Evolutionary conservation across 2,888 invertebrate genomes (phyloP), one percentile per base, ranked within the genome.

Genomic region (Rosalia funebris): DNA sequence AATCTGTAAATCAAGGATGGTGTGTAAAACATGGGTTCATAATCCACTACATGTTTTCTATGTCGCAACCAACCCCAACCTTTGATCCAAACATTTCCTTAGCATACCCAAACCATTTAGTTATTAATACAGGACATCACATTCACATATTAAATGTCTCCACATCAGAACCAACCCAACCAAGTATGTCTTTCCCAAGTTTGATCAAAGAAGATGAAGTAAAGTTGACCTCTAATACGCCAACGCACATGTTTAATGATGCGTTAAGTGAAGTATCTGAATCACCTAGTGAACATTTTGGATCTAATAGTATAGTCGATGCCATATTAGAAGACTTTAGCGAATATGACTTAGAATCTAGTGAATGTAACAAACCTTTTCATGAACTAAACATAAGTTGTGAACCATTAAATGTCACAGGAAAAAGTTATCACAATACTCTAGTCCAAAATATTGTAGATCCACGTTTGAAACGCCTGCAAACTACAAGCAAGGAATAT

Each of bases 21-120:
- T 97, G 97, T 78, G 83, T 94, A 57, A 89, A 91, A 76, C 96
- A 97, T 79, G 94, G 95, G 76, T 89, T 95, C 71, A 94, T 95
- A 44, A 89, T 96, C 66, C 96, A 97, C 81, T 94, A 95, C 70
- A 93, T 92, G 77, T 95, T 95, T 79, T 93, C 93, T 77, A 90
- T 94, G 71, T 91, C 93, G n/a, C 77, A 79, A 57, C 93, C 94
- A 47, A 91, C 90, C 72, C 94, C 93, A 17, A 63, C 60, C 10
- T 82, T 82, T 63, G 77, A 81, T 63, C 81, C 82, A 1, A 68
- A 77, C 55, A 75, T 81, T 53, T 81, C 81, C 42, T 62, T 82
- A 42, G 79, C 81, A 7, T 82, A 76, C 68, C 81, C 82, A 7
- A 79, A 82, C 61, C 78, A 82, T 67, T 66, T 82, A 62, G 80